Percentiles rank a stretch among this genome's conserved stretches.
Evolutionary conservation across 2,113 vertebrate species (phyloP).

Genomic region (Castor canadensis): DNA sequence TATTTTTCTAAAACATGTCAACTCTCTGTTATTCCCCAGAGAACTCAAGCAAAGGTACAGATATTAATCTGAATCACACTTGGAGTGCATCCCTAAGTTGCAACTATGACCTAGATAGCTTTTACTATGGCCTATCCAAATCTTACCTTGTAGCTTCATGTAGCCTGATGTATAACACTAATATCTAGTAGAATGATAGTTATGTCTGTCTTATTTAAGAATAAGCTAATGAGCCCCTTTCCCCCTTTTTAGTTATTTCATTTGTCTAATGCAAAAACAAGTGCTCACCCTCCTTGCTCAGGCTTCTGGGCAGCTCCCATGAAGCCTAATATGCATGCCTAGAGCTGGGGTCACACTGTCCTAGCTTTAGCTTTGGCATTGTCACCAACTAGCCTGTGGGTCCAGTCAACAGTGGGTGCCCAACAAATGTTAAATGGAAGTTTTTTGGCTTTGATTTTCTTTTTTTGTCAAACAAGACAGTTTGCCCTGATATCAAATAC

Average conservation of each 20-base stretch:
- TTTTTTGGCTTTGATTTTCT: neutral
- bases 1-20: constrained; percentile 29
- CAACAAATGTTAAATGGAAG: neutral
- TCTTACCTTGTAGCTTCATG: neutral
- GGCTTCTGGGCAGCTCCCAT: neutral
- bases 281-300: neutral
- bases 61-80: neutral
- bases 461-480: neutral
- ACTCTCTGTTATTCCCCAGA: neutral
- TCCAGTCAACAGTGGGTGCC: neutral
- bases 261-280: neutral
- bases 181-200: neutral
- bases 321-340: neutral
- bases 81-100: neutral
- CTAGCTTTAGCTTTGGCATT: neutral
- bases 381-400: neutral
- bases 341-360: neutral
- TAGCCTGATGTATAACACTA: neutral
- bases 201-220: constrained; percentile 17
- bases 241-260: neutral
- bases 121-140: neutral
- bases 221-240: neutral
- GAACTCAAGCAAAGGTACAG: neutral
- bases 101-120: neutral
- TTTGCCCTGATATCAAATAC: neutral